These are phyloP conservation scores for Vicugna pacos DNA, from an alignment of 2,113 vertebrate species.

Conservation along the genomic window DNA sequence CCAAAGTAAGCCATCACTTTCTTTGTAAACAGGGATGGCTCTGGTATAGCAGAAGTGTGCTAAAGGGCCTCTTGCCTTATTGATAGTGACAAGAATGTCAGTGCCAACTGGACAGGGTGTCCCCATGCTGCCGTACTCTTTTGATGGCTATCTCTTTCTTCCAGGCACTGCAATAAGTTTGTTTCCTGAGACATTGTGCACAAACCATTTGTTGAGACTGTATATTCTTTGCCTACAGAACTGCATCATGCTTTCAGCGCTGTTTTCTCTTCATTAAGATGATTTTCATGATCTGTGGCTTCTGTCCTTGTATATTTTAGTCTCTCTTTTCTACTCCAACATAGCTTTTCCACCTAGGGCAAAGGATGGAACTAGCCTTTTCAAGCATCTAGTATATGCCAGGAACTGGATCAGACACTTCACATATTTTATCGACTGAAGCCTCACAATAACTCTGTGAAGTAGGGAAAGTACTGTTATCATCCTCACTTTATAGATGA, in stretches of 20 bases:
- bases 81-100: not conserved
- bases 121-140: not conserved
- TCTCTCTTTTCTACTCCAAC: not conserved
- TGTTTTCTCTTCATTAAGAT: not conserved
- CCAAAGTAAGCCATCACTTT: not conserved
- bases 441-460: conserved; percentile 4
- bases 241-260: not conserved
- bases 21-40: not conserved
- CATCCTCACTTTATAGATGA: not conserved
- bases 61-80: not conserved
- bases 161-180: not conserved
- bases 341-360: not conserved
- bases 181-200: not conserved
- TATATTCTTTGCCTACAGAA: not conserved
- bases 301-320: not conserved
- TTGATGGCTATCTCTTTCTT: not conserved
- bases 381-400: not conserved
- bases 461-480: not conserved
- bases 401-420: not conserved
- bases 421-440: not conserved
- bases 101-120: not conserved
- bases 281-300: not conserved
- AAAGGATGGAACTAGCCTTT: not conserved
- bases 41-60: not conserved
- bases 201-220: not conserved